Percentiles rank a stretch among this genome's conserved stretches.
Conservation (phyloP, 1,140 invertebrate species). For the Orius laevigatus region DNA sequence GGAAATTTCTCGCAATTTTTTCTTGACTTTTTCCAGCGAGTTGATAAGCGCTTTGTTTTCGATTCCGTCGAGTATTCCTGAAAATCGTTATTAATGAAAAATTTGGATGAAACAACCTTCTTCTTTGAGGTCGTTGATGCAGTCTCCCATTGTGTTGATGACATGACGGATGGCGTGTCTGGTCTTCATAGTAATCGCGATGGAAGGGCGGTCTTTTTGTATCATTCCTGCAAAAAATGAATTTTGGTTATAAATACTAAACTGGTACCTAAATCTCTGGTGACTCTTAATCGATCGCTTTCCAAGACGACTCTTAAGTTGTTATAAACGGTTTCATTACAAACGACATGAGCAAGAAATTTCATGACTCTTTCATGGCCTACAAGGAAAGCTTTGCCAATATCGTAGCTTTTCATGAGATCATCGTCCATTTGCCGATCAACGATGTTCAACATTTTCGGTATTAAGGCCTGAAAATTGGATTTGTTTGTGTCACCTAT, state of each 20-base stretch:
- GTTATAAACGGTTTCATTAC: not conserved
- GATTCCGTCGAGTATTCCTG: not conserved
- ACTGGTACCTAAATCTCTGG: not conserved
- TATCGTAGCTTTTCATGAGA: constrained; percentile 5
- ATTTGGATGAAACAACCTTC: not conserved
- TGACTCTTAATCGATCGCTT: not conserved
- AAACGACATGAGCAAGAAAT: constrained; percentile 6
- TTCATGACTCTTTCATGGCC: constrained; percentile 6
- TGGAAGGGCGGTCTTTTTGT: not conserved
- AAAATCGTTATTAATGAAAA: not conserved
- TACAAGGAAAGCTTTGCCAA: constrained; percentile 10
- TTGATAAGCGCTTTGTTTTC: constrained; percentile 1
- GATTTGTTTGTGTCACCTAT: no score
- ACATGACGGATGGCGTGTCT: constrained; percentile 5
- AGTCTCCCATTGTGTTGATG: constrained; percentile 6
- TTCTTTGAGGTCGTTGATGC: constrained; percentile 3
- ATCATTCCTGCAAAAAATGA: not conserved
- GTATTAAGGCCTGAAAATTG: constrained; percentile 2
- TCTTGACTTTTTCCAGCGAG: constrained; percentile 5
- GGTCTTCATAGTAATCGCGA: constrained; percentile 6
- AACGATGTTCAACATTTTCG: constrained; percentile 3
- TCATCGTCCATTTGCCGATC: constrained; percentile 8
- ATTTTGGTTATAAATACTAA: not conserved
- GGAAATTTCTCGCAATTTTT: not conserved
- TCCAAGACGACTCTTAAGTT: not conserved